phyloP scores from a whole-genome alignment of 2,888 invertebrate genomes.

The Ophion ellenae region DNA sequence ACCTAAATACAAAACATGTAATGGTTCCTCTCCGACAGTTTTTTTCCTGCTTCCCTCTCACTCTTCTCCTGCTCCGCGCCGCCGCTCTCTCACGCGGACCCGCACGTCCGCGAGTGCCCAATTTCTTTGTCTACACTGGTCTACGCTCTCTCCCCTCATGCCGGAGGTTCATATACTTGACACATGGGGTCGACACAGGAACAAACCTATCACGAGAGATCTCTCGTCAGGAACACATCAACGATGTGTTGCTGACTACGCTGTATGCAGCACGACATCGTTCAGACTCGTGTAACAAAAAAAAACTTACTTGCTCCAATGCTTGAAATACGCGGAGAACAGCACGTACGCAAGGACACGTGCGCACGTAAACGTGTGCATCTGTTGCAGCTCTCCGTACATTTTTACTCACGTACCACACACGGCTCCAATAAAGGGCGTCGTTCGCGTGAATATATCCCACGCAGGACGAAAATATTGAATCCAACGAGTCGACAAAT shows the following conservation, averaged over 20 bases:
- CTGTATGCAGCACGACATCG: constrained; percentile 3
- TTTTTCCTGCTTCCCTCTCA: neutral
- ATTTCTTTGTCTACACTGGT: neutral
- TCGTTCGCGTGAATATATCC: neutral
- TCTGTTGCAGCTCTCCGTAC: neutral
- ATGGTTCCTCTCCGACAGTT: neutral
- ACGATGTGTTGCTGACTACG: neutral
- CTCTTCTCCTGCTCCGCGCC: neutral
- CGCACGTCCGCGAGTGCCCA: neutral
- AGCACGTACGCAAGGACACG: constrained; percentile 14
- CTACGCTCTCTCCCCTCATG: neutral
- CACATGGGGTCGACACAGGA: constrained; percentile 17
- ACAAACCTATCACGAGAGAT: constrained; percentile 2
- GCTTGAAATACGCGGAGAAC: constrained; percentile 1
- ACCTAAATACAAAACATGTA: neutral
- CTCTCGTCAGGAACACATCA: neutral
- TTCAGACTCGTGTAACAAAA: neutral
- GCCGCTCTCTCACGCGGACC: neutral
- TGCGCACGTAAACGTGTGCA: neutral
- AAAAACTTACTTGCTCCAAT: neutral
- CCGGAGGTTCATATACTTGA: neutral
- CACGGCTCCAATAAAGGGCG: neutral
- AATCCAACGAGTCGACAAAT: neutral
- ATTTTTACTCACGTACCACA: neutral
- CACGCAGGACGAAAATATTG: neutral